Evolutionary conservation across 64 coral and sea anemone species (phyloP).

Genomic region (Anthopleura sola): DNA sequence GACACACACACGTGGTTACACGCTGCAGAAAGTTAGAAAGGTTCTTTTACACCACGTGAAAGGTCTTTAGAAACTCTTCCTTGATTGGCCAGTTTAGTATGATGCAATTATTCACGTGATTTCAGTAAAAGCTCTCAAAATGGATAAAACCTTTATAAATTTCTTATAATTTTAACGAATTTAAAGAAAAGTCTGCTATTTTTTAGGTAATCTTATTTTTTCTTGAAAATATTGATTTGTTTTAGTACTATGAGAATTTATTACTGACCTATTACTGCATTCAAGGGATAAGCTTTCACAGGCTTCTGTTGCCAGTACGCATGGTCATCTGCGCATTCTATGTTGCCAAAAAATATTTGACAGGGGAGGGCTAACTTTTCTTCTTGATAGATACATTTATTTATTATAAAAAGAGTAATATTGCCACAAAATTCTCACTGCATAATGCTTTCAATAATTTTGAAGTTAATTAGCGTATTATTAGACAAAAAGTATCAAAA

Average conservation of each 20-base stretch:
- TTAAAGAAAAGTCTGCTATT: background rate
- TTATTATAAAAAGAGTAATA: background rate
- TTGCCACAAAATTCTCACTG: background rate
- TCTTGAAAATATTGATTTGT: background rate
- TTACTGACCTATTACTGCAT: background rate
- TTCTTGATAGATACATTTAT: background rate
- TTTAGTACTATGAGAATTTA: background rate
- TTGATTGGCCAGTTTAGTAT: background rate
- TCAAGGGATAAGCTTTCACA: background rate
- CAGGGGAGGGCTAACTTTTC: background rate
- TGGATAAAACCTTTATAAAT: background rate
- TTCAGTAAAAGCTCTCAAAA: background rate
- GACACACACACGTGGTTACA: slow-evolving; percentile 7
- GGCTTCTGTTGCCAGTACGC: background rate
- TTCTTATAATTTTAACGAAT: background rate
- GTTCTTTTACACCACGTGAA: background rate
- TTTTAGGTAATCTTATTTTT: background rate
- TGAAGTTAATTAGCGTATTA: background rate
- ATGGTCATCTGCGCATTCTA: background rate
- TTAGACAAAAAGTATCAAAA: background rate
- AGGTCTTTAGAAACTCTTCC: background rate
- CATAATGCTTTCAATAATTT: background rate
- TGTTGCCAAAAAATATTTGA: background rate
- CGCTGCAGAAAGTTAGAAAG: background rate
- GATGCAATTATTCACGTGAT: slow-evolving; percentile 3